Base-by-base conservation (phyloP, 2,888 invertebrate species). In the Drosophila parthenogenetica region DNA sequence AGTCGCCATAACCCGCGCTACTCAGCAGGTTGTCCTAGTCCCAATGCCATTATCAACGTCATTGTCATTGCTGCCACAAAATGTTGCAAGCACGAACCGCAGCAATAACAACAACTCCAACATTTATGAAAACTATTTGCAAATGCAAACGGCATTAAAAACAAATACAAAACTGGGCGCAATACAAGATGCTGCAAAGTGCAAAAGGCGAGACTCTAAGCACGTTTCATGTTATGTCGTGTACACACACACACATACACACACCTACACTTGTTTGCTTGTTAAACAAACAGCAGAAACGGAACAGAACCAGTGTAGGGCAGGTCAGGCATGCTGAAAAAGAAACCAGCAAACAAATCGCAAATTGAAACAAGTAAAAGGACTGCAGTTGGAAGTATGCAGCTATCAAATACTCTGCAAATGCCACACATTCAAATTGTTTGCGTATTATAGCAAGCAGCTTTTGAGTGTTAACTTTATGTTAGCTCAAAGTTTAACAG, bases 81-180 rank as follows among this genome's bases (percentile, higher is more conserved):
- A 63, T 66, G 72, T 53, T 50, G 43, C 59, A 32, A 37, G 22
- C 54, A 53, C 35, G 19, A 17, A 35, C 39, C 17, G 40, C 19
- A 49, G 14, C 22, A 19, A 10, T 14, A 25, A 37, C 22, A 49
- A 7, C 65, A 63, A 42, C 65, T n/a, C n/a, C n/a, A 66, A 68
- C 72, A 60, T 72, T 79, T 86, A 74, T 80, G 84, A 65, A 80
- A 83, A 83, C 84, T 80, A 82, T 85, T 82, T 82, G 65, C 77
- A 57, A 65, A 71, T 65, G 65, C 80, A 72, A 66, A 61, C 68
- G 59, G 67, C 57, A 84, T 81, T 73, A 70, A 83, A 79, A 87
- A 58, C 77, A 73, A 76, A 79, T 75, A 76, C 65, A 46, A 51
- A 32, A 46, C 43, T 50, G 68, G 40, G 32, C 60, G 22, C 59